phyloP scores from a whole-genome alignment of 1,140 invertebrate genomes.

The Drosophila mayri region DNA sequence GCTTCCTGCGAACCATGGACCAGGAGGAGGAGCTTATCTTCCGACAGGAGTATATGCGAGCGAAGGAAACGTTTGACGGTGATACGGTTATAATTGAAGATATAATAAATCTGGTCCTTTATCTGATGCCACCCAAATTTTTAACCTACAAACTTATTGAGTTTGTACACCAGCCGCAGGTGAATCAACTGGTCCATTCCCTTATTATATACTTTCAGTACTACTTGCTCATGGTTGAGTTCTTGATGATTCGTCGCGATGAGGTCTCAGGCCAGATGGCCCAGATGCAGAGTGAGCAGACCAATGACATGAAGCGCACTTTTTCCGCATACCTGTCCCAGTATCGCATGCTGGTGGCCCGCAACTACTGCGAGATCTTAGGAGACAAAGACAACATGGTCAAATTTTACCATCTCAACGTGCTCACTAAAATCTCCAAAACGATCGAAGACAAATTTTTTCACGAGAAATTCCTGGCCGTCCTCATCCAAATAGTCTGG shows the following conservation, averaged over 20 bases:
- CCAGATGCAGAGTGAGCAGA: slow-evolving; percentile 73
- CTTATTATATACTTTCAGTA: slow-evolving; percentile 81
- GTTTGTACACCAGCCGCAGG: slow-evolving; percentile 60
- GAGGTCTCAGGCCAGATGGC: slow-evolving; percentile 57
- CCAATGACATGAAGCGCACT: slow-evolving; percentile 64
- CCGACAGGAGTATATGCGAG: slow-evolving; percentile 58
- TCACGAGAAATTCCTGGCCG: slow-evolving; percentile 67
- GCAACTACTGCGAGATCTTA: slow-evolving; percentile 72
- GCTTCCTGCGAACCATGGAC: slow-evolving; percentile 60
- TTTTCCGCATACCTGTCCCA: slow-evolving; percentile 69
- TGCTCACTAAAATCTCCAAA: slow-evolving; percentile 58
- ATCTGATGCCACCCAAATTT: slow-evolving; percentile 65
- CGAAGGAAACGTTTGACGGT: slow-evolving; percentile 41
- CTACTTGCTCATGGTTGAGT: slow-evolving; percentile 73
- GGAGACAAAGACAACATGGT: slow-evolving; percentile 57
- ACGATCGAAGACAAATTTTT: slow-evolving; percentile 63
- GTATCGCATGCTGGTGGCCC: slow-evolving; percentile 73
- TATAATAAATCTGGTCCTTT: slow-evolving; percentile 69
- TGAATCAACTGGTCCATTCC: slow-evolving; percentile 59
- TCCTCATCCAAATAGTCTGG: slow-evolving; percentile 70
- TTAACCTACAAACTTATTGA: slow-evolving; percentile 50
- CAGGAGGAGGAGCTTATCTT: slow-evolving; percentile 77
- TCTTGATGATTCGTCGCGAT: slow-evolving; percentile 73
- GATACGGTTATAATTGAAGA: slow-evolving; percentile 52
- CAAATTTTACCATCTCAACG: slow-evolving; percentile 64